Evolutionary conservation across 2,888 invertebrate species (phyloP).

Genomic region (Tachina fera): DNA sequence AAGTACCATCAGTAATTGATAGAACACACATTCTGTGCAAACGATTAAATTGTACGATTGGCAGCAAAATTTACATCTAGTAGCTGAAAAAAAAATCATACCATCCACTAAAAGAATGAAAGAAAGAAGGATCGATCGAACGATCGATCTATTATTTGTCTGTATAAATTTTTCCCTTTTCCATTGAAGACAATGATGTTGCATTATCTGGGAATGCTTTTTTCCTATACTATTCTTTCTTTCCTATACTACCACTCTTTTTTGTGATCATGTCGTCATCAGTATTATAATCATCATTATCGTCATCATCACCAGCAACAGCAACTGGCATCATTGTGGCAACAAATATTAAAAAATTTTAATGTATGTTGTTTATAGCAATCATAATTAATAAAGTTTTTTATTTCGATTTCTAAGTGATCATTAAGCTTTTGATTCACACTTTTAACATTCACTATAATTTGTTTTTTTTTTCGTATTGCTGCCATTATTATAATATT

Average conservation of each 20-base stretch:
- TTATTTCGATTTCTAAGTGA: constrained; percentile 55
- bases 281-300: constrained; percentile 51
- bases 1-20: constrained; percentile 56
- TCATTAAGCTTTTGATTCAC: constrained; percentile 69
- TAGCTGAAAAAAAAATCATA: constrained; percentile 46
- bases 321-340: constrained; percentile 33
- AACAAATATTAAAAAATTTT: constrained; percentile 50
- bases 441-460: constrained; percentile 51
- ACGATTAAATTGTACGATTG: constrained; percentile 58
- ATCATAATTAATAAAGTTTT: constrained; percentile 64
- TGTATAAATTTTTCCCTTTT: not conserved
- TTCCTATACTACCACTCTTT: constrained; percentile 1
- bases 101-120: constrained; percentile 2
- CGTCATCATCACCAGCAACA: constrained; percentile 46
- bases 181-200: constrained; percentile 42
- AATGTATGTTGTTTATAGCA: constrained; percentile 64
- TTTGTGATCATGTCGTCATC: constrained; percentile 49
- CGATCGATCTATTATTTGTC: constrained; percentile 59
- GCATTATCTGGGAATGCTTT: constrained; percentile 29
- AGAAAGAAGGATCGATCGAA: constrained; percentile 29
- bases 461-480: not conserved
- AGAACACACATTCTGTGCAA: constrained; percentile 45
- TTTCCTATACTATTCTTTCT: constrained; percentile 18
- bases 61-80: constrained; percentile 44
- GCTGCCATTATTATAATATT: constrained; percentile 22